Conservation (phyloP, 2,888 invertebrate species). For the Catocala sponsa region DNA sequence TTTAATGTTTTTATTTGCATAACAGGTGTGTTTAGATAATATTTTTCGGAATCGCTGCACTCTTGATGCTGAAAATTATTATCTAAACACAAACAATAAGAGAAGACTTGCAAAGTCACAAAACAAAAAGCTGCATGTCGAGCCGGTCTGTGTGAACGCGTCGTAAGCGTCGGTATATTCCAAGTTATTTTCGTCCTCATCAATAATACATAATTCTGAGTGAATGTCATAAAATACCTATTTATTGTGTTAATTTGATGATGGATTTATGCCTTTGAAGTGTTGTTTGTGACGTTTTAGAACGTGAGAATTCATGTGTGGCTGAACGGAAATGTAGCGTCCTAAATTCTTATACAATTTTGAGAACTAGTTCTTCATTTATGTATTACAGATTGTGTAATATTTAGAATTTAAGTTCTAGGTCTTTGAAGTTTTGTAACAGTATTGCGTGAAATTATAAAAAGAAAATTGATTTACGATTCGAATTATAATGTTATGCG, state of each 20-base stretch:
- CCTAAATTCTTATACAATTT: constrained; percentile 30
- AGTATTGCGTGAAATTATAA: constrained; percentile 16
- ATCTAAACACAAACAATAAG: too few relatives aligned
- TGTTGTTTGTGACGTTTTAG: constrained; percentile 23
- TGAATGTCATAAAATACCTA: constrained; percentile 24
- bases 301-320: constrained; percentile 19
- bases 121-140: background rate
- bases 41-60: too few relatives aligned
- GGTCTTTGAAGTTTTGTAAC: constrained; percentile 33
- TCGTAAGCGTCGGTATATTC: constrained; percentile 7
- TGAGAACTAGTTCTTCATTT: constrained; percentile 26
- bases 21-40: too few relatives aligned
- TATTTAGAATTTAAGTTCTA: constrained; percentile 22
- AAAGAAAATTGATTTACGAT: constrained; percentile 31
- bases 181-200: constrained; percentile 30
- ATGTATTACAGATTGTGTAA: constrained; percentile 28
- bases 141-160: background rate
- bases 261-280: constrained; percentile 35
- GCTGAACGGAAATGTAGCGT: constrained; percentile 32
- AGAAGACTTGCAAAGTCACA: background rate
- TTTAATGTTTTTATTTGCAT: too few relatives aligned
- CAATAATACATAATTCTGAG: constrained; percentile 12
- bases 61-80: too few relatives aligned
- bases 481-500: constrained; percentile 31
- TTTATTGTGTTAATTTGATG: constrained; percentile 32